Percentiles rank a stretch among this genome's conserved stretches.
phyloP scores from a whole-genome alignment of 2,113 vertebrate species.

The Tyrannus savana region DNA sequence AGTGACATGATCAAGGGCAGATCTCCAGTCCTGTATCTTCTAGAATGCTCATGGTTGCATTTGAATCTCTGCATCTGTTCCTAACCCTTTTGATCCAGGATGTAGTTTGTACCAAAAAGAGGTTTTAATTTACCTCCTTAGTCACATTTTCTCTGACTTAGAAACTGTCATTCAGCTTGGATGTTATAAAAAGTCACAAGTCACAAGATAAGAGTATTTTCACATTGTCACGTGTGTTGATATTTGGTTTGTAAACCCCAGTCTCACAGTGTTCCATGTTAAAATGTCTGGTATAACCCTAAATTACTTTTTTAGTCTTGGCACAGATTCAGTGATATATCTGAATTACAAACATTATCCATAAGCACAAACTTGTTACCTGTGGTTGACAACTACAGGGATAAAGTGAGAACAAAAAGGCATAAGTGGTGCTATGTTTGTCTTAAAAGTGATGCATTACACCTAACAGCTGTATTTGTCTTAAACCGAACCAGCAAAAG shows the following conservation, averaged over 20 bases:
- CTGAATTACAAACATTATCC: background rate
- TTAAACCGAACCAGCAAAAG: background rate
- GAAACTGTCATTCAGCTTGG: background rate
- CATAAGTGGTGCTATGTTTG: background rate
- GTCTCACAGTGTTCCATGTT: background rate
- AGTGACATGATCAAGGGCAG: background rate
- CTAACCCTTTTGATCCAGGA: rapidly evolving
- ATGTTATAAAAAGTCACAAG: background rate
- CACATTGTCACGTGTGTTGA: background rate
- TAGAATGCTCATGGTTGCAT: background rate
- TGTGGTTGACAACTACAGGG: background rate
- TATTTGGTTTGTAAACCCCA: background rate
- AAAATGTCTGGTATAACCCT: background rate
- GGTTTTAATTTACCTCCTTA: background rate
- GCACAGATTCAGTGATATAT: background rate
- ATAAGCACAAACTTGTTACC: background rate
- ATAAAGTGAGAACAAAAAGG: background rate
- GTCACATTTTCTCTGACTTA: background rate
- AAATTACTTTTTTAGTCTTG: background rate
- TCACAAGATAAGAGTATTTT: background rate
- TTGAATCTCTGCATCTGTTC: background rate
- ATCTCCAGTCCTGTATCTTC: background rate
- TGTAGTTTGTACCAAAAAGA: background rate
- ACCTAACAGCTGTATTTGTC: background rate
- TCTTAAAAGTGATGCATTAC: background rate